Evolutionary conservation across 2,113 vertebrate genomes (phyloP), one percentile per base, ranked within the genome.

Genomic region (Seriola quinqueradiata): DNA sequence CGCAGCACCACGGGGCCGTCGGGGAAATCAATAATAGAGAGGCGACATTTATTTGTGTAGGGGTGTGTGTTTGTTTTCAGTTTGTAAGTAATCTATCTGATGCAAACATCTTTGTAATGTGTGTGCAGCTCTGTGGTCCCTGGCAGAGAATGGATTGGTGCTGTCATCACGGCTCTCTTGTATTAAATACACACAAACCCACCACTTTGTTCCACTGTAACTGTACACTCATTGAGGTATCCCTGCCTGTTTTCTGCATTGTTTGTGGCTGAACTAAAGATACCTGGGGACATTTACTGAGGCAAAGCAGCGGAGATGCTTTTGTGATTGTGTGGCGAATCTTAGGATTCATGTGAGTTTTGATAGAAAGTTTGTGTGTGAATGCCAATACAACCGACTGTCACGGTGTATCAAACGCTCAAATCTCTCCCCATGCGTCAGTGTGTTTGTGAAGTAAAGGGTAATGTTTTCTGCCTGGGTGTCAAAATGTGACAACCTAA

Each of bases 281-380:
- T 83, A 77, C 73, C 84, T 58, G 63, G 75, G 81, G 77, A 90
- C 44, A 70, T 88, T 85, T 79, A 42, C 70, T 65, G 3, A 85
- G 58, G 65, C 77, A 64, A 68, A 70, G 48, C 67, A 25, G 75
- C 34, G 38, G 61, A 79, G 54, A 76, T 67, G 68, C 44, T 77
- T 82, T 32, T 71, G 63, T 82, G 85, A 19, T 55, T 82, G 44
- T 63, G 72, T 44, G 40, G 68, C 25, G 46, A 89, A 86, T 89
- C 16, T 40, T 52, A 70, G 48, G 60, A 83, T 90, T 84, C 86
- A 13, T 70, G 17, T 12, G 19, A 80, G 73, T 78, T 77, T 78
- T 82, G 61, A 79, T 83, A 44, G 50, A 70, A 23, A 19, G 59
- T 81, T 68, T 42, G 19, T 52, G 25, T 60, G 44, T 57, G 76